Evolutionary conservation across 2,888 invertebrate genomes (phyloP), one percentile per base, ranked within the genome.

Genomic region (Masnerella sp.): DNA sequence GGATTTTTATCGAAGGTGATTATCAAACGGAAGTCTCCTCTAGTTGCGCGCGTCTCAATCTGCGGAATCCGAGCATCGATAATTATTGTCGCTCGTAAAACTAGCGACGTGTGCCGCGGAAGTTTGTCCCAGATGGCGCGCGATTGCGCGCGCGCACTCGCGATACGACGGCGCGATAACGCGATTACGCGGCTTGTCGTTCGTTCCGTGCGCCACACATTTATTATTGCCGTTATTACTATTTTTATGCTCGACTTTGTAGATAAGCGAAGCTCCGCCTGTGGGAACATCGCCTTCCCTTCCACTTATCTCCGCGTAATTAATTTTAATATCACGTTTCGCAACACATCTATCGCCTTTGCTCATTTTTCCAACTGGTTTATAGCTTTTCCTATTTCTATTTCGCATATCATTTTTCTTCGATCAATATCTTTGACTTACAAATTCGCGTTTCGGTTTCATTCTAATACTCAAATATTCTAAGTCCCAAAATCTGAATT

Each of bases 51-150:
- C n/a, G n/a, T n/a, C n/a, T n/a, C n/a, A n/a, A n/a, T 25, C 5
- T 25, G 25, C 5, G 5, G 25, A 25, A 25, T 4, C 25, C 25
- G 71, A 7, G 25, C 25, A 82, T 84, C 85, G 82, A 86, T 85
- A 84, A 85, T 84, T 80, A 81, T 83, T 78, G 28, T 18, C 42
- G 81, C 83, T 85, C 85, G 84, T 85, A 85, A 86, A 85, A 79
- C 77, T 79, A 78, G 79, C 79, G 79, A 81, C 79, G 81, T 79
- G 79, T 80, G 77, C 80, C 78, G 76, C 74, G 75, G 71, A 74
- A n/a, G 75, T 51, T 65, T 17, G 42, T 3, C n/a, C 56, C 49
- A 68, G 68, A 59, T 74, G 62, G 68, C 62, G 71, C 42, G 47
- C 59, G 72, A 67, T 67, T 43, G 22, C 11, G 32, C 52, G 1